A percentile compares a stretch with the other conserved stretches of the same genome.
phyloP scores from a whole-genome alignment of 2,888 invertebrate species.

The Chrysolina haemoptera region DNA sequence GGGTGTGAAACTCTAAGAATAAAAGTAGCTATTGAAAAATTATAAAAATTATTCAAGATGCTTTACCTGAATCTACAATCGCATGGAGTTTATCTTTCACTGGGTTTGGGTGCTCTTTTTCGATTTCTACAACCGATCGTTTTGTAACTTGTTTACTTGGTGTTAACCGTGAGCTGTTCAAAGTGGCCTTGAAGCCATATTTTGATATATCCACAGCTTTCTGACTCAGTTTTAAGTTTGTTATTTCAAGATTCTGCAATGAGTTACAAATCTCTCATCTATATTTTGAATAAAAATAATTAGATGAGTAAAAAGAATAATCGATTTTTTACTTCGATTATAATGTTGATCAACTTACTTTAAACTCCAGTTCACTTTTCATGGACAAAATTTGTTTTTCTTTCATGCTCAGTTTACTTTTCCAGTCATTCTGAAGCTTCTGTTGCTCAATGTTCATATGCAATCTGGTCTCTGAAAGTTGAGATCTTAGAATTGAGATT shows the following conservation, averaged over 20 bases:
- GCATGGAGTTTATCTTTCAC: slow-evolving; percentile 35
- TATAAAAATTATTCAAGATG: background rate
- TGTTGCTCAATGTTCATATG: slow-evolving; percentile 69
- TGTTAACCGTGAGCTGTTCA: slow-evolving; percentile 27
- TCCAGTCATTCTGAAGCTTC: slow-evolving; percentile 72
- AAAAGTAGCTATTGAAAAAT: too few relatives aligned
- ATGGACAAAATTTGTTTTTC: slow-evolving; percentile 70
- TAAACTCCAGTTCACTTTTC: slow-evolving; percentile 74
- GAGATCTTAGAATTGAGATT: slow-evolving; percentile 72
- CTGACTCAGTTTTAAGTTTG: slow-evolving; percentile 74
- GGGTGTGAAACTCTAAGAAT: too few relatives aligned
- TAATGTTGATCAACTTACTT: slow-evolving; percentile 64
- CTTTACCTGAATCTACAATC: slow-evolving; percentile 46
- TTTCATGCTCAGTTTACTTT: slow-evolving; percentile 68
- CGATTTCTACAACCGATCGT: background rate
- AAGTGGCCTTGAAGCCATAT: slow-evolving; percentile 39
- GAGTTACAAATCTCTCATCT: background rate
- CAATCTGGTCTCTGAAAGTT: slow-evolving; percentile 71
- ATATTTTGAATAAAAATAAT: background rate
- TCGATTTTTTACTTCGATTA: background rate
- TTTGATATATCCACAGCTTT: slow-evolving; percentile 62
- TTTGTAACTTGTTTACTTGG: slow-evolving; percentile 19
- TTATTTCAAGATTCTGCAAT: slow-evolving; percentile 74
- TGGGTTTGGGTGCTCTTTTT: background rate
- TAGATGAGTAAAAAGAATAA: background rate